Conservation (phyloP, 1,140 invertebrate species). For the Oryzaephilus surinamensis region DNA sequence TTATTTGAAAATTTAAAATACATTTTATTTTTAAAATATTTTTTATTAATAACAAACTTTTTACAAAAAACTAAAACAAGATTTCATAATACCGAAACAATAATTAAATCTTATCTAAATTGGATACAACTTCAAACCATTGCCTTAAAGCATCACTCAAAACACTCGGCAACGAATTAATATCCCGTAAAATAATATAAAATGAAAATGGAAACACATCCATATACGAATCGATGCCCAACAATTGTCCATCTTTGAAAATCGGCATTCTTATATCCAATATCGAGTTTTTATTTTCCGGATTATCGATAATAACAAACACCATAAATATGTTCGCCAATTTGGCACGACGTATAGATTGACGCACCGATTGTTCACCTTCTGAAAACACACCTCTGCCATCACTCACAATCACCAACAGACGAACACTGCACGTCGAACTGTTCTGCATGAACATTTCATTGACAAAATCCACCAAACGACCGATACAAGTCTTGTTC, state of each 20-base stretch:
- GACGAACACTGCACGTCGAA: slow-evolving; percentile 42
- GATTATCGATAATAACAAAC: slow-evolving; percentile 93
- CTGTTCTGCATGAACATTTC: slow-evolving; percentile 52
- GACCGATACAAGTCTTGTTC: slow-evolving; percentile 66
- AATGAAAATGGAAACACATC: slow-evolving; percentile 98
- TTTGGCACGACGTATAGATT: slow-evolving; percentile 69
- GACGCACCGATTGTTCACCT: slow-evolving; percentile 63
- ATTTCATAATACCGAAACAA: not conserved
- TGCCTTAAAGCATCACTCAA: slow-evolving; percentile 92
- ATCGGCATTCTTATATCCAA: slow-evolving; percentile 76
- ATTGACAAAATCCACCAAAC: slow-evolving; percentile 68
- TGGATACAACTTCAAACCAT: slow-evolving; percentile 94
- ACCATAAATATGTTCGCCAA: slow-evolving; percentile 82
- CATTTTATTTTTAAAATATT: too few relatives aligned
- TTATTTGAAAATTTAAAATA: too few relatives aligned
- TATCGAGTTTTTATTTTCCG: slow-evolving; percentile 84
- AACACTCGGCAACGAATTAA: slow-evolving; percentile 75
- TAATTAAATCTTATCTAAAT: slow-evolving; percentile 36
- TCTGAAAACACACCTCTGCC: slow-evolving; percentile 89
- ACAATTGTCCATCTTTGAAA: slow-evolving; percentile 53
- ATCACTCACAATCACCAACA: slow-evolving; percentile 89
- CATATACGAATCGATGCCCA: slow-evolving; percentile 67
- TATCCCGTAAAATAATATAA: slow-evolving; percentile 87
- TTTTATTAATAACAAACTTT: too few relatives aligned
- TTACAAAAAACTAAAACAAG: slow-evolving; percentile 1